A percentile compares a stretch with the other conserved stretches of the same genome.
These are phyloP conservation scores for Phytoseiulus persimilis DNA, from an alignment of 2,888 invertebrate genomes.

Conservation along the genomic window DNA sequence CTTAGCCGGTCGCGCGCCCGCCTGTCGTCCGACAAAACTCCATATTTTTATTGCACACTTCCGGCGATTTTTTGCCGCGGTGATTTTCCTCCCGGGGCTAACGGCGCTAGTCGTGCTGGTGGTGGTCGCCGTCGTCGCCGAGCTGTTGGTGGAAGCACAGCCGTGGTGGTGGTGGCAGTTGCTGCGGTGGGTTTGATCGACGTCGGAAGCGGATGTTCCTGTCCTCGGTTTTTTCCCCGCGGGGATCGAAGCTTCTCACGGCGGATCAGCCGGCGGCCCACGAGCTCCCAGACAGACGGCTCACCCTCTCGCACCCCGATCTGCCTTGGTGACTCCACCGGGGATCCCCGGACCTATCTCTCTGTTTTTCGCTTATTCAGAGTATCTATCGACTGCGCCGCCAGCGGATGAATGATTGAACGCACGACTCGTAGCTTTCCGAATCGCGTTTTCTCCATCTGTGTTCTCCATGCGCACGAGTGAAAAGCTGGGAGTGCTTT, in stretches of 20 bases:
- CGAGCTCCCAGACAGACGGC: background rate
- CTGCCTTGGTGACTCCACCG: background rate
- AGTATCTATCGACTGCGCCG: background rate
- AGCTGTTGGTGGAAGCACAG: background rate
- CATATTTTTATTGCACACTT: constrained; percentile 38
- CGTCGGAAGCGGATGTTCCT: constrained; percentile 38
- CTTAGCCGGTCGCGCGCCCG: background rate
- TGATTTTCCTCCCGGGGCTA: background rate
- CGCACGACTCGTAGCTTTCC: background rate
- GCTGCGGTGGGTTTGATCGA: constrained; percentile 33
- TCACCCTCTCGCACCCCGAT: background rate
- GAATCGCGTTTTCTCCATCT: background rate
- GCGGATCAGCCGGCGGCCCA: background rate
- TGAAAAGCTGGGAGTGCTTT: no score
- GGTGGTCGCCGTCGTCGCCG: background rate
- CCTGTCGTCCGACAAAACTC: background rate
- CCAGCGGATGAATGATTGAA: background rate
- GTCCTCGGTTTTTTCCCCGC: constrained; percentile 19
- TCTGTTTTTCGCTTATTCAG: background rate
- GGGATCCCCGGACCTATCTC: background rate
- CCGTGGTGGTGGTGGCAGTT: background rate
- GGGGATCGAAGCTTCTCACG: background rate
- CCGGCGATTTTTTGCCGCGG: constrained; percentile 15
- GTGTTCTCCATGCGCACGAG: no score
- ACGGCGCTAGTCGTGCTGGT: background rate